Conservation (phyloP, 2,888 invertebrate species). For the Parnassius mnemosyne region DNA sequence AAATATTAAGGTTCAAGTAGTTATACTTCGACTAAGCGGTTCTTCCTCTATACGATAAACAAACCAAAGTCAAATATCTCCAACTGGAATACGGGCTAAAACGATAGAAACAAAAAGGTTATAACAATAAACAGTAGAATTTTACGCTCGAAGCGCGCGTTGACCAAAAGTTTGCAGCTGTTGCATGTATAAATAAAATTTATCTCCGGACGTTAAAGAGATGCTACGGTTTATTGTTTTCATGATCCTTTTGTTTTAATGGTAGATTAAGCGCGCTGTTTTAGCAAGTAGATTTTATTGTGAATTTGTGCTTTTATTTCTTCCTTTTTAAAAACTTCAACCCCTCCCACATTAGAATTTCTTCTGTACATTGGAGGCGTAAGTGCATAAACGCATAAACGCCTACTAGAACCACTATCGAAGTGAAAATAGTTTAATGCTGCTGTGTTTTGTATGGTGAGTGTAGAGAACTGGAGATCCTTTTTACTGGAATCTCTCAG, state of each 20-base stretch:
- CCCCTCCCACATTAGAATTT: too few relatives aligned
- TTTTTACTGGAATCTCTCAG: too few relatives aligned
- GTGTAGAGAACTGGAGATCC: too few relatives aligned
- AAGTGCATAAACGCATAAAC: too few relatives aligned
- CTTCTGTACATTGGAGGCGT: too few relatives aligned
- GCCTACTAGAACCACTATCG: too few relatives aligned
- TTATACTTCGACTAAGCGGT: constrained; percentile 32
- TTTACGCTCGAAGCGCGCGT: constrained; percentile 54
- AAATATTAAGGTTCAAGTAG: constrained; percentile 5
- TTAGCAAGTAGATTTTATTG: constrained; percentile 8
- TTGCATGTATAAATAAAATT: constrained; percentile 75
- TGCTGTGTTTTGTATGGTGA: too few relatives aligned
- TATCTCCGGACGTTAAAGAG: constrained; percentile 74
- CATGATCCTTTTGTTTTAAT: constrained; percentile 33
- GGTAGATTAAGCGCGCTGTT: constrained; percentile 23
- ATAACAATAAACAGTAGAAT: constrained; percentile 59
- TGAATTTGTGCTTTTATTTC: neutral
- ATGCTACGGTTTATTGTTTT: constrained; percentile 69
- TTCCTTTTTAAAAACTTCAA: too few relatives aligned
- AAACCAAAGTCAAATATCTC: constrained; percentile 38
- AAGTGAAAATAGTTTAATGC: too few relatives aligned
- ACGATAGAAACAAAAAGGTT: constrained; percentile 67
- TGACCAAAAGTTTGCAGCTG: constrained; percentile 81
- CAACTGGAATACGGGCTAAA: constrained; percentile 33
- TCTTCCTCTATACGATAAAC: constrained; percentile 51